Base-by-base conservation (phyloP, 1,140 invertebrate species). In the Pogonognathellus flavescens region DNA sequence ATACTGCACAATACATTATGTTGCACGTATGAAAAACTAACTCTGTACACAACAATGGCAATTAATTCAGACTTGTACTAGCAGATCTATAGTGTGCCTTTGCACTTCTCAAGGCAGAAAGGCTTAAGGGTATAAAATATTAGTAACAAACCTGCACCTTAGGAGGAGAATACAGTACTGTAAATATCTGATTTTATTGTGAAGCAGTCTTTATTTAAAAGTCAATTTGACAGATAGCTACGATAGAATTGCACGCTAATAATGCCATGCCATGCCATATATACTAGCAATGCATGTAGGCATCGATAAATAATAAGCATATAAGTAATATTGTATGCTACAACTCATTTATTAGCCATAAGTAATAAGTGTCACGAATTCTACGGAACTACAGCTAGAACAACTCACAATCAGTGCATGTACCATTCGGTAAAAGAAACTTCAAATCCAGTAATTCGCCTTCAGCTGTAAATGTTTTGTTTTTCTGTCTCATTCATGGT, bases 371-470 rank as follows among this genome's bases (percentile, higher is more conserved):
- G 62, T 66, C 62, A 66, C 62, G 62, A 66, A 25, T 66, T 14
- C 62, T 25, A 14, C 62, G 20, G 20, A 9, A 14, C 11, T 20
- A 25, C 11, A 31, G 62, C 20, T 3, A 41, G 31, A 41, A 41
- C 31, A 41, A 41, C 31, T 41, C 31, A 66, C 20, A 66, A 25
- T 66, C 62, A 31, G 31, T 66, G 20, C 10, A 31, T 25, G 14
- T 25, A 66, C 20, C 14, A 66, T 66, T 66, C 60, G 25, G 60
- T 66, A 9, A 22, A 66, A 66, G 62, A 66, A 66, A 20, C 62
- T 66, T 66, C 62, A 66, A 25, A 66, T 66, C 62, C 62, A 66
- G 62, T 66, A 66, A 66, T 66, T 66, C 62, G 62, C 62, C 62
- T 66, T 66, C 25, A 66, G 62, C 62, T 41, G 62, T 25, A 25